These are phyloP conservation scores for Eubucco bourcierii DNA, from an alignment of 2,113 vertebrate genomes.

Conservation along the genomic window DNA sequence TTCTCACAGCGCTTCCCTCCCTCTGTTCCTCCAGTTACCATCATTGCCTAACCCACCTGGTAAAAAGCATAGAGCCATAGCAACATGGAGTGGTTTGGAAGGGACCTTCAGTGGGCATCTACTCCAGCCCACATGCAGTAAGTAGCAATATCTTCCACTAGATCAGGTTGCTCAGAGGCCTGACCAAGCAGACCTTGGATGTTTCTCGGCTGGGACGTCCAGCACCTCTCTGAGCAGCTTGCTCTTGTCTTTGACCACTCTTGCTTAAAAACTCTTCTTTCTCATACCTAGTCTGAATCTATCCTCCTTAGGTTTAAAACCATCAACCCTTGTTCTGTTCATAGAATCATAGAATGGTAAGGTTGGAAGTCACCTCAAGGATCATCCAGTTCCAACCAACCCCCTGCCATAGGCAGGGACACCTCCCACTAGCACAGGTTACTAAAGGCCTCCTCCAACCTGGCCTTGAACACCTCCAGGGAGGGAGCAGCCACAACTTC, in stretches of 20 bases:
- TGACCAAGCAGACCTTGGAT: accelerated
- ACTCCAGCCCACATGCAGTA: not conserved
- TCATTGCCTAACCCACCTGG: not conserved
- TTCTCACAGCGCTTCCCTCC: not conserved
- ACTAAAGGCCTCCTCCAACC: too few relatives aligned
- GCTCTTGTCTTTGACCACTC: not conserved
- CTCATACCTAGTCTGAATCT: not conserved
- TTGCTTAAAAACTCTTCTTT: not conserved
- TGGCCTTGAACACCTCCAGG: too few relatives aligned
- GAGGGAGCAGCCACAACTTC: too few relatives aligned
- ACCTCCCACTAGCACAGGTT: too few relatives aligned
- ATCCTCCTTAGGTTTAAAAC: not conserved
- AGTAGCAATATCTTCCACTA: not conserved
- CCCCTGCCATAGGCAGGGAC: too few relatives aligned
- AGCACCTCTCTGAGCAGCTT: not conserved
- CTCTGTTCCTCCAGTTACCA: not conserved
- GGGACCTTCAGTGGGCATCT: not conserved
- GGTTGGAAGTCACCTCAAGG: too few relatives aligned
- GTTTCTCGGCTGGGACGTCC: too few relatives aligned
- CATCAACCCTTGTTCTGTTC: not conserved
- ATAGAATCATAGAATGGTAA: too few relatives aligned
- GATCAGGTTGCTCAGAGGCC: not conserved
- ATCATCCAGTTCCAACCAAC: too few relatives aligned
- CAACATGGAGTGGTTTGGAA: not conserved
- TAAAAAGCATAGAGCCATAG: not conserved